Conservation (phyloP, 2,888 invertebrate genomes). For the Rhagonycha fulva region DNA sequence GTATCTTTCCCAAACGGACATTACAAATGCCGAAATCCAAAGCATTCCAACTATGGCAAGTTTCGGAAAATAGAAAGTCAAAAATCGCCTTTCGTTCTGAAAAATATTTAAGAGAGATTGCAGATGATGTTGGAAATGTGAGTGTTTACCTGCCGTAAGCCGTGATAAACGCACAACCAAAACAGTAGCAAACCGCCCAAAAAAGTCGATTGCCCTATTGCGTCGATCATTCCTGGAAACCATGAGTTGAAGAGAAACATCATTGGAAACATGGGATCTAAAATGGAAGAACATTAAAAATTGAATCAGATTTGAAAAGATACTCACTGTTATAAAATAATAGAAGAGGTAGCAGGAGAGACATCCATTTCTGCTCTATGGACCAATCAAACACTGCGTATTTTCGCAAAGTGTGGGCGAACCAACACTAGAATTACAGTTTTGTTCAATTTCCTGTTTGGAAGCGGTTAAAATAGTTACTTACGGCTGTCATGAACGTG, state of each 20-base stretch:
- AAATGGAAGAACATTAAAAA: constrained; percentile 37
- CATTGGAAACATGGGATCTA: constrained; percentile 93
- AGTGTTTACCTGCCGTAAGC: constrained; percentile 79
- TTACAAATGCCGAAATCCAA: constrained; percentile 83
- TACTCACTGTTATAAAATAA: constrained; percentile 89
- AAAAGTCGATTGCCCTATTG: constrained; percentile 88
- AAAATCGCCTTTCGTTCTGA: constrained; percentile 84
- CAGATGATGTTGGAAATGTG: not conserved
- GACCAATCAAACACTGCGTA: constrained; percentile 94
- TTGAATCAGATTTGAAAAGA: not conserved
- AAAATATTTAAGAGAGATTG: constrained; percentile 23
- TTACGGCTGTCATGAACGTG: constrained; percentile 63
- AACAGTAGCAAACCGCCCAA: constrained; percentile 85
- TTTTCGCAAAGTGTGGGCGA: constrained; percentile 84
- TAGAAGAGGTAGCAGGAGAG: constrained; percentile 81
- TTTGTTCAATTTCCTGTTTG: not conserved
- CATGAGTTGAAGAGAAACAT: constrained; percentile 87
- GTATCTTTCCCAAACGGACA: constrained; percentile 89
- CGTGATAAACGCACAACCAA: constrained; percentile 96
- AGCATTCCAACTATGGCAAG: constrained; percentile 82
- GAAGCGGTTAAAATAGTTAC: not conserved
- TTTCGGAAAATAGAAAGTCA: constrained; percentile 91
- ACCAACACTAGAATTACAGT: constrained; percentile 81
- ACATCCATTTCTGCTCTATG: constrained; percentile 97
- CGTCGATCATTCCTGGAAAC: constrained; percentile 91